Conservation (phyloP, 1,140 invertebrate genomes). For the Globodera rostochiensis region DNA sequence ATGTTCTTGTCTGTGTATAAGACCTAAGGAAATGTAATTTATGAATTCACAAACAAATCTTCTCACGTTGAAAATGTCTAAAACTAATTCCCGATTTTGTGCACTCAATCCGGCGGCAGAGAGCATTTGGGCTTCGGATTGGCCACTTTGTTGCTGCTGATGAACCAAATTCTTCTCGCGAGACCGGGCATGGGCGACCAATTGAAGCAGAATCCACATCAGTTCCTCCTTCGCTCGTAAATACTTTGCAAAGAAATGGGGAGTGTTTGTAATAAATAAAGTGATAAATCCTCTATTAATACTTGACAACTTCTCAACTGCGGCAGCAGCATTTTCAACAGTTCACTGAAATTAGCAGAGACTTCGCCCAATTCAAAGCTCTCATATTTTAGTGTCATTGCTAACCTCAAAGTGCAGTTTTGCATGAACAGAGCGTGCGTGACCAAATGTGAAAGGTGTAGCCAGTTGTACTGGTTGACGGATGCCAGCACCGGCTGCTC, state of each 20-base stretch:
- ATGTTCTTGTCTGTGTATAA: conserved; percentile 44
- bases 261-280: background rate
- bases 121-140: background rate
- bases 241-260: conserved; percentile 10
- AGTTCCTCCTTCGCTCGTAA: conserved; percentile 40
- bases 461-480: conserved; percentile 52
- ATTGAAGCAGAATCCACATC: conserved; percentile 54
- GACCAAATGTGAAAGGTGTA: conserved; percentile 46
- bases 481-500: conserved; percentile 35
- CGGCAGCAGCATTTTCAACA: conserved; percentile 34
- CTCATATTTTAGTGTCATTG: background rate
- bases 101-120: background rate
- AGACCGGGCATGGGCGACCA: conserved; percentile 38
- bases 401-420: conserved; percentile 27
- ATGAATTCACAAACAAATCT: background rate
- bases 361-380: background rate
- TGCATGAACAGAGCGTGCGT: conserved; percentile 44
- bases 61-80: conserved; percentile 48
- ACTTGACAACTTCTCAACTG: conserved; percentile 44
- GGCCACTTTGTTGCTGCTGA: conserved; percentile 29
- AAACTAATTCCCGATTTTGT: conserved; percentile 30
- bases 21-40: background rate
- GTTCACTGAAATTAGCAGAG: conserved; percentile 11
- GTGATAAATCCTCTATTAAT: background rate
- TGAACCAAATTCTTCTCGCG: conserved; percentile 22